phyloP scores from a whole-genome alignment of 2,888 invertebrate genomes.

The Rotaria socialis region DNA sequence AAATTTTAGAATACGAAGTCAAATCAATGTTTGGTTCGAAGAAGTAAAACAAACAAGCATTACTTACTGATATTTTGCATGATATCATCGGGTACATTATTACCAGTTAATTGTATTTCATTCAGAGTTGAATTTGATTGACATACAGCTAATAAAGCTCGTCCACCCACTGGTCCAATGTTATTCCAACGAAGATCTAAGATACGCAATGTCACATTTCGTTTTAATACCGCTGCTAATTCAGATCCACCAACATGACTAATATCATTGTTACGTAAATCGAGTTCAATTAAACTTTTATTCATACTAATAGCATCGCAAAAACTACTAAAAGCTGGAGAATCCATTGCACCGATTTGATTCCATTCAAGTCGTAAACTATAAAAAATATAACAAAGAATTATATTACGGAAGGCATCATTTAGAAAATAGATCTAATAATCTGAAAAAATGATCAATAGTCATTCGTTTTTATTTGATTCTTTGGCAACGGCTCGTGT shows the following conservation, averaged over 20 bases:
- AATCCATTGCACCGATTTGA: slow-evolving; percentile 56
- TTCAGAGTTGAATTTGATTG: slow-evolving; percentile 55
- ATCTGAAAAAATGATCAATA: no score
- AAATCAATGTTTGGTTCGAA: background rate
- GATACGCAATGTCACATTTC: slow-evolving; percentile 53
- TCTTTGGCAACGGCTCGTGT: no score
- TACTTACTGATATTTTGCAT: slow-evolving; percentile 55
- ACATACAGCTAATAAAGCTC: slow-evolving; percentile 55
- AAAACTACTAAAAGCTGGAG: slow-evolving; percentile 56
- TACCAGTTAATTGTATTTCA: slow-evolving; percentile 57
- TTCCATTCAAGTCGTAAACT: slow-evolving; percentile 60
- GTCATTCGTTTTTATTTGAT: no score
- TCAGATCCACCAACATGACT: slow-evolving; percentile 57
- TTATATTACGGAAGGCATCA: no score
- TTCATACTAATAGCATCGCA: slow-evolving; percentile 58
- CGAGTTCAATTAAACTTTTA: slow-evolving; percentile 53
- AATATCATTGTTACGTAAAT: slow-evolving; percentile 59
- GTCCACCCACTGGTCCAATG: slow-evolving; percentile 56
- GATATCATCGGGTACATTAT: slow-evolving; percentile 58
- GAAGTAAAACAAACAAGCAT: no score
- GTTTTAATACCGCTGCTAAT: slow-evolving; percentile 53
- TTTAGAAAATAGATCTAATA: no score
- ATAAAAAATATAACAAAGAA: background rate
- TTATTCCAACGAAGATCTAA: slow-evolving; percentile 59
- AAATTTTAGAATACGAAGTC: slow-evolving; percentile 45